Evolutionary conservation across 2,113 vertebrate species (phyloP).

Genomic region (Sakesphorus luctuosus): DNA sequence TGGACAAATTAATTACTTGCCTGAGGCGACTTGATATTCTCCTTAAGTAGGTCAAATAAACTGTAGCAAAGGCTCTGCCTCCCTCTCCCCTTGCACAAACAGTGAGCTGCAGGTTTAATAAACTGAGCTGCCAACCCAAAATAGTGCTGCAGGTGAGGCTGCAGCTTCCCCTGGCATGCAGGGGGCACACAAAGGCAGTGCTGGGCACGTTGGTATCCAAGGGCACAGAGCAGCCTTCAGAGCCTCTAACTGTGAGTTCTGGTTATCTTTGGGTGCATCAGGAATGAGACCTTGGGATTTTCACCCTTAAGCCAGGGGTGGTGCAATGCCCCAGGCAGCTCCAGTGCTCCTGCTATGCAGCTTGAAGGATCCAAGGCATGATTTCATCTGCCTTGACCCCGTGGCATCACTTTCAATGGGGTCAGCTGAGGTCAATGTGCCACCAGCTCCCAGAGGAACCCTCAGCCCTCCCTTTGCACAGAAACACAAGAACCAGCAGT

Average conservation of each 20-base stretch:
- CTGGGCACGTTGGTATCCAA: accelerated
- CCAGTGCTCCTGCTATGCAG: background rate
- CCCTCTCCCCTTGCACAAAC: background rate
- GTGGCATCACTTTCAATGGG: background rate
- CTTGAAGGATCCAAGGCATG: background rate
- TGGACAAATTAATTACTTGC: slow-evolving; percentile 61
- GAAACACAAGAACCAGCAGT: background rate
- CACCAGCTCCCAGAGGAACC: background rate
- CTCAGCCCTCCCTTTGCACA: background rate
- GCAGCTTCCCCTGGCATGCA: background rate
- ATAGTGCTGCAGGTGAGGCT: background rate
- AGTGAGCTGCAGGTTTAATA: background rate
- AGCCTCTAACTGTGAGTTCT: background rate
- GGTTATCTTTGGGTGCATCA: background rate
- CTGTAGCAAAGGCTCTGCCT: background rate
- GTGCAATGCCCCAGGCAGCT: background rate
- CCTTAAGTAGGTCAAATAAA: slow-evolving; percentile 68
- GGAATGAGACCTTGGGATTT: background rate
- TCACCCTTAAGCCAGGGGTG: background rate
- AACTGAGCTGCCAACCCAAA: background rate
- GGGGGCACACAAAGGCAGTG: background rate
- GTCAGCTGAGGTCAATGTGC: background rate
- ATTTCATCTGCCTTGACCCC: background rate
- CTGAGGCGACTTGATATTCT: slow-evolving; percentile 36
- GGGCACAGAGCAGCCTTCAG: accelerated